Percentiles rank a stretch among this genome's conserved stretches.
Conservation (phyloP, 1,140 invertebrate genomes). For the Cotesia typhae region DNA sequence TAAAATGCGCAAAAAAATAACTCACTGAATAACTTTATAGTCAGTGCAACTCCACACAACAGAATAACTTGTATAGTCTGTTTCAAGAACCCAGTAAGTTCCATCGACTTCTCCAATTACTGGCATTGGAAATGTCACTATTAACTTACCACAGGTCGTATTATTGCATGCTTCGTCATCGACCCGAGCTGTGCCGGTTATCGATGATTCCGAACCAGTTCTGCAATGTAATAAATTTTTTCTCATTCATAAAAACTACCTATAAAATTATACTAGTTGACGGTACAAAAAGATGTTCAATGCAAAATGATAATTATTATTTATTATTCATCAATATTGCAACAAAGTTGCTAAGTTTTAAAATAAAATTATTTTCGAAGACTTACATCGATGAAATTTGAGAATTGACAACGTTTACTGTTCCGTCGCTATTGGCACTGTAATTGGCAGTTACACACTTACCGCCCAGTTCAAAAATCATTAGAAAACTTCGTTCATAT, state of each 20-base stretch:
- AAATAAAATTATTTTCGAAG: neutral
- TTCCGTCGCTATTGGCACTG: conserved; percentile 64
- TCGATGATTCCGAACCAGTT: neutral
- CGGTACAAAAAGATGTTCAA: too few relatives aligned
- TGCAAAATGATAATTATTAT: too few relatives aligned
- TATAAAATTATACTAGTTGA: too few relatives aligned
- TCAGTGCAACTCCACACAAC: conserved; percentile 57
- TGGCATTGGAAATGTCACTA: conserved; percentile 65
- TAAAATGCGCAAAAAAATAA: neutral
- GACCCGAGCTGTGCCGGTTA: neutral
- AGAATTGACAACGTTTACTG: conserved; percentile 69
- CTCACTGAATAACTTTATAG: conserved; percentile 57
- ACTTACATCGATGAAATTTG: conserved; percentile 69
- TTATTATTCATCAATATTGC: too few relatives aligned
- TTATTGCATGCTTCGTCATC: conserved; percentile 2
- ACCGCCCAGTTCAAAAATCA: conserved; percentile 73
- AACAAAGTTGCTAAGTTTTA: too few relatives aligned
- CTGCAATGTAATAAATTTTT: neutral
- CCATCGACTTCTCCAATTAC: conserved; percentile 56
- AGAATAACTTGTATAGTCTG: conserved; percentile 56
- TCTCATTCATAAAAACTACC: neutral
- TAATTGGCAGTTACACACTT: conserved; percentile 76
- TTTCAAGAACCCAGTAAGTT: conserved; percentile 54
- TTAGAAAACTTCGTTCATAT: conserved; percentile 72
- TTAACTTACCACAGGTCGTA: conserved; percentile 61